Percentiles rank a stretch among this genome's conserved stretches.
Evolutionary conservation across 2,888 invertebrate genomes (phyloP).

Genomic region (Quadriops clusia): DNA sequence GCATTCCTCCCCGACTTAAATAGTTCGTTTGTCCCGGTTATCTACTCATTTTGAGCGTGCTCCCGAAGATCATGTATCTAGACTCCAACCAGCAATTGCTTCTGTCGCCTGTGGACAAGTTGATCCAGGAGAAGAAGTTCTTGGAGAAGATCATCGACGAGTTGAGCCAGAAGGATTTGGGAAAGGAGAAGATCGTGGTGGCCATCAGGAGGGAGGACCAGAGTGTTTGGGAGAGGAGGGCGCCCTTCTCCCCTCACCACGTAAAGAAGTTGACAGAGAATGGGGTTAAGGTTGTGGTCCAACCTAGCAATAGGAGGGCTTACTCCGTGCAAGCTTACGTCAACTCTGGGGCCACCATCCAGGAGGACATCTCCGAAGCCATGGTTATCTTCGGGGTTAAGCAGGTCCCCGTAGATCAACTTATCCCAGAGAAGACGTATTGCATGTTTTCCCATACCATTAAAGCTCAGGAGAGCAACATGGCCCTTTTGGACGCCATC

Average conservation of each 20-base stretch:
- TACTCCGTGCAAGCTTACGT: slow-evolving; percentile 96
- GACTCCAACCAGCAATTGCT: too few relatives aligned
- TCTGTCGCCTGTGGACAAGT: too few relatives aligned
- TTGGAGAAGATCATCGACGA: too few relatives aligned
- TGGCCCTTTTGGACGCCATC: slow-evolving; percentile 92
- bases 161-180: too few relatives aligned
- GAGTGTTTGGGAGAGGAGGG: slow-evolving; percentile 91
- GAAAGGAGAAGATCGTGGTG: slow-evolving; percentile 56
- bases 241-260: slow-evolving; percentile 86
- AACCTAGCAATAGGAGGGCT: slow-evolving; percentile 94
- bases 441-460: slow-evolving; percentile 99
- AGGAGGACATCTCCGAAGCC: slow-evolving; percentile 94
- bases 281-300: slow-evolving; percentile 91
- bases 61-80: too few relatives aligned
- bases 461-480: slow-evolving; percentile 96
- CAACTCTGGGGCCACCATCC: slow-evolving; percentile 82
- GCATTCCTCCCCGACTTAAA: too few relatives aligned
- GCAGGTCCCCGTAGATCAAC: slow-evolving; percentile 80
- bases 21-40: too few relatives aligned
- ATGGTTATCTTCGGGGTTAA: slow-evolving; percentile 97
- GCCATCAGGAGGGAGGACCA: slow-evolving; percentile 87
- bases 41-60: too few relatives aligned
- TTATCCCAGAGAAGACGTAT: slow-evolving; percentile 94
- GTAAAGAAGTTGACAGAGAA: slow-evolving; percentile 77
- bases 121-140: too few relatives aligned